Conservation (phyloP, 2,113 vertebrate genomes). For the Anarrhichthys ocellatus region DNA sequence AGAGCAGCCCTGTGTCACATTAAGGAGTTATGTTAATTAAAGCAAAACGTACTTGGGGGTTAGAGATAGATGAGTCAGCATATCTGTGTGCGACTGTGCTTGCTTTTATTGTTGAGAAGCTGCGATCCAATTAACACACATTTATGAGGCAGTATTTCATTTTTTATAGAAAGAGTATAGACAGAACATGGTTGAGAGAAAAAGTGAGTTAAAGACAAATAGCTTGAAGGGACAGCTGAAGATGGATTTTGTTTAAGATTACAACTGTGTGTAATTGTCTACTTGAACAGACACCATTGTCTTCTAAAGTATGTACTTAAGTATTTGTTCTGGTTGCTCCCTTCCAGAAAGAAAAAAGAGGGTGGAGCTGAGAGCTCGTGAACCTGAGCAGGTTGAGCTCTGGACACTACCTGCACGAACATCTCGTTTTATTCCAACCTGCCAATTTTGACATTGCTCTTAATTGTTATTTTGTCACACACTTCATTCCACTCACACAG, state of each 20-base stretch:
- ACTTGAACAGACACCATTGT: neutral
- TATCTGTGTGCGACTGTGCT: neutral
- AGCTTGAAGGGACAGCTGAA: conserved; percentile 9
- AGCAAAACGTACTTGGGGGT: neutral
- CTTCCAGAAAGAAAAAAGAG: neutral
- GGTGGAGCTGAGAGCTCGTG: neutral
- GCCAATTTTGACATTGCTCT: neutral
- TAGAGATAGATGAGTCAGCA: conserved; percentile 26
- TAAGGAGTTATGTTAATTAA: neutral
- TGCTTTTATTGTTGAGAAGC: conserved; percentile 15
- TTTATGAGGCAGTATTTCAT: neutral
- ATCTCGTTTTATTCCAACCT: neutral
- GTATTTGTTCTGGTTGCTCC: neutral
- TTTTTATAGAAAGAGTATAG: neutral
- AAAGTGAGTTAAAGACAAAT: conserved; percentile 12
- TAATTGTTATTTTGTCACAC: neutral
- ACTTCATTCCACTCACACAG: neutral
- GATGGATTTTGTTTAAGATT: conserved; percentile 8
- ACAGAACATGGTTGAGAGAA: neutral
- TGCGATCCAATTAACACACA: neutral
- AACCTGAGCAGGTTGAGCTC: neutral
- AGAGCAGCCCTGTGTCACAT: conserved; percentile 12
- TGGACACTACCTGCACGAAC: neutral
- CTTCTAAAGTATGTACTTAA: neutral
- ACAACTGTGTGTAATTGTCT: neutral